Evolutionary conservation across 2,113 vertebrate species (phyloP).

Genomic region (Enhydra lutris): DNA sequence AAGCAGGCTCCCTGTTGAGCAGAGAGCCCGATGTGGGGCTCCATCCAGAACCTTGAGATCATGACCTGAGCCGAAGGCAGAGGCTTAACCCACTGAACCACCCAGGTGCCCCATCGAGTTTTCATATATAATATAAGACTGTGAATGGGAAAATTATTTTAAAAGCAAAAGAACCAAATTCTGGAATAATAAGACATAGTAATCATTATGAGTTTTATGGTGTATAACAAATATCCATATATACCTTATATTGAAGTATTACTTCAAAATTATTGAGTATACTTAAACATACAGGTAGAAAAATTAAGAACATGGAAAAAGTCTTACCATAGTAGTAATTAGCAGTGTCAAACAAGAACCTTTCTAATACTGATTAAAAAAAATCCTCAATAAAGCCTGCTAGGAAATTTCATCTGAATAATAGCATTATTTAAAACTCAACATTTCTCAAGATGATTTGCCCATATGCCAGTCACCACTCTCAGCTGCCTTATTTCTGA

Average conservation of each 20-base stretch:
- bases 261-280: not conserved
- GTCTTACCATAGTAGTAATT: not conserved
- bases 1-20: too few species aligned
- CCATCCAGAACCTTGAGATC: too few species aligned
- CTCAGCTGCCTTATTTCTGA: not conserved
- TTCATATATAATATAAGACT: constrained; percentile 3
- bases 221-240: not conserved
- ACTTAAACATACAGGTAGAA: not conserved
- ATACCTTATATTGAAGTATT: not conserved
- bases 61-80: too few species aligned
- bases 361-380: not conserved
- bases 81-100: too few species aligned
- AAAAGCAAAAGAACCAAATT: constrained; percentile 24
- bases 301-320: not conserved
- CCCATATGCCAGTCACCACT: not conserved
- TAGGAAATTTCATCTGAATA: not conserved
- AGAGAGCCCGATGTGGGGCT: too few species aligned
- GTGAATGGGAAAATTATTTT: not conserved
- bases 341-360: not conserved
- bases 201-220: not conserved
- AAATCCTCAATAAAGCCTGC: not conserved
- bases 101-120: too few species aligned
- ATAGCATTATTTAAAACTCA: not conserved
- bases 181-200: not conserved
- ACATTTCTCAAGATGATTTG: not conserved